Evolutionary conservation across 2,113 vertebrate genomes (phyloP).

Genomic region (Progne subis): DNA sequence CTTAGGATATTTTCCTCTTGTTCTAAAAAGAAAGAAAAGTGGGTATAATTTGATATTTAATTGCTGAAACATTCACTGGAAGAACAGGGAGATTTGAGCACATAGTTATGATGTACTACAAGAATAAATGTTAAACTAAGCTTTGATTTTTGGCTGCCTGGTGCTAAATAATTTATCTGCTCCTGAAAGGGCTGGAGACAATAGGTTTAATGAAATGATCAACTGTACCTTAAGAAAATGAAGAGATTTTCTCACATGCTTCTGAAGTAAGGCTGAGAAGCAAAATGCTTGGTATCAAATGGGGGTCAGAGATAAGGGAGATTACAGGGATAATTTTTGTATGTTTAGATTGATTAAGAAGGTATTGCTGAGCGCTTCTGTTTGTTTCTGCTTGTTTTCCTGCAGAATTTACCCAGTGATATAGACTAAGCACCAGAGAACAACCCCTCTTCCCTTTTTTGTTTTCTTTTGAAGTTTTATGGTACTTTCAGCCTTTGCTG

Average conservation of each 20-base stretch:
- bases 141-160: not conserved
- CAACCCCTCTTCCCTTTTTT: fast-evolving
- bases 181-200: not conserved
- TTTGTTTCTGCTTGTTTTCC: not conserved
- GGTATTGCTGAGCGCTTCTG: not conserved
- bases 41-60: not conserved
- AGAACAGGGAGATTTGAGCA: not conserved
- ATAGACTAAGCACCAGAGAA: not conserved
- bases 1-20: not conserved
- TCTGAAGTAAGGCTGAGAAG: not conserved
- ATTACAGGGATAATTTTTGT: not conserved
- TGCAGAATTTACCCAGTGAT: not conserved
- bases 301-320: not conserved
- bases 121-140: not conserved
- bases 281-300: not conserved
- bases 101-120: not conserved
- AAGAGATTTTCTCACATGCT: not conserved
- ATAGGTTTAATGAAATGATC: not conserved
- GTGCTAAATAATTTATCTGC: not conserved
- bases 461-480: not conserved
- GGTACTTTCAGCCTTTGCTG: not conserved
- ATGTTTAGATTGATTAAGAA: not conserved
- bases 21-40: not conserved
- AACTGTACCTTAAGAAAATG: not conserved
- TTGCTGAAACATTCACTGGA: not conserved